Evolutionary conservation across 2,113 vertebrate species (phyloP).

Genomic region (Myrmecobius fasciatus): DNA sequence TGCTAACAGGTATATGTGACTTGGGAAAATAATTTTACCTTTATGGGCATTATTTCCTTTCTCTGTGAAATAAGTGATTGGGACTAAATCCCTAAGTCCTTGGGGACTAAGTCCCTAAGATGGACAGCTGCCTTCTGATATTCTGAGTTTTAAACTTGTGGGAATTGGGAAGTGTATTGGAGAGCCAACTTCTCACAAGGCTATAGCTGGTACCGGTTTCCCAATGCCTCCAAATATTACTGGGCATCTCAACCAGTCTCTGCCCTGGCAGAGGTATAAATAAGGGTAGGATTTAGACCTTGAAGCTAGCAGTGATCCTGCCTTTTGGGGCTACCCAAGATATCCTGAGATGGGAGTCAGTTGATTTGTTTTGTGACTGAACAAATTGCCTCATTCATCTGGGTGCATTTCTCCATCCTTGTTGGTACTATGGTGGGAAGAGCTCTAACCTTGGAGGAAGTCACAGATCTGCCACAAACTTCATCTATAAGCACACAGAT

Average conservation of each 20-base stretch:
- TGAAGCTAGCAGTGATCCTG: background rate
- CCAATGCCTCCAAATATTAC: no score
- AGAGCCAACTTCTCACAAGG: background rate
- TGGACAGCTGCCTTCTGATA: background rate
- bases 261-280: background rate
- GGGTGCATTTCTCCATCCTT: background rate
- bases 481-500: background rate
- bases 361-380: background rate
- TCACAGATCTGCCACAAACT: background rate
- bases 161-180: background rate
- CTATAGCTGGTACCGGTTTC: background rate
- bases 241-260: background rate
- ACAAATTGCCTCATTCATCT: background rate
- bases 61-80: background rate
- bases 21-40: background rate
- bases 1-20: background rate
- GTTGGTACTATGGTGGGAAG: background rate
- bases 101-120: no score
- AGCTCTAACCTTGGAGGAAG: no score
- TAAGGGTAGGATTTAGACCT: background rate
- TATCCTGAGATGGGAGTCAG: background rate
- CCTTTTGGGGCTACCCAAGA: background rate
- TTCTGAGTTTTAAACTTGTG: background rate
- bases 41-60: background rate
- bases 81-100: no score